Evolutionary conservation across 2,797 vertebrate genomes (phyloP), one percentile per base, ranked within the genome.

Genomic region (Phataginus tricuspis): DNA sequence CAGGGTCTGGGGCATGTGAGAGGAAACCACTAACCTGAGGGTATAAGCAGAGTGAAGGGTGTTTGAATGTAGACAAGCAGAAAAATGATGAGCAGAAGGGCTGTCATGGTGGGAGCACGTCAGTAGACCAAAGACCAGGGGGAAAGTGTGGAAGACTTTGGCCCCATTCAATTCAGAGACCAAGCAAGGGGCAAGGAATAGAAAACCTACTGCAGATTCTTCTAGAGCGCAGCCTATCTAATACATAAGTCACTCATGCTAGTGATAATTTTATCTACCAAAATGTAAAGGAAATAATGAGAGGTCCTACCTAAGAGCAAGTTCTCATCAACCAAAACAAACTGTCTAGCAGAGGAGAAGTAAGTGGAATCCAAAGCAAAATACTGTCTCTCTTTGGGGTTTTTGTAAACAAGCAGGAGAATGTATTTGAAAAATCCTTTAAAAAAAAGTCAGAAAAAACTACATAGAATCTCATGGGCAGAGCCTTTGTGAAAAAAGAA

Each of bases 71-170:
- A 6, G 16, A 42, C 0, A 49, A 39, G 7, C 45, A 63, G 68
- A 1, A 23, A 68, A 9, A 4, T 1, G 39, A 18, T 15, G 18
- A 55, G 18, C 37, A 53, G n/a, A 29, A 10, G 25, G 10, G 45
- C 7, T 14, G 19, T 11, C 53, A 12, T 11, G 11, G 9, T 3
- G 15, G 39, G 31, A 27, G 5, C 18, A 10, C 2, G 1, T 34
- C 34, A 27, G 7, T 5, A 45, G 74, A 69, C 8, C 10, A 21
- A 39, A 82, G 55, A n/a, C 7, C 72, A 18, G 83, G 27, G 23
- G 21, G 49, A 19, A 49, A 16, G 21, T 7, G 1, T 37, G 37
- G n/a, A 80, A 31, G 37, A 77, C 3, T 29, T 45, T n/a, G 23
- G 7, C 49, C 74, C 39, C 15, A 10, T 11, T 18, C 25, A 4